Evolutionary conservation across 2,888 invertebrate species (phyloP), one percentile per base, ranked within the genome.

Genomic region (Sisyra terminalis): DNA sequence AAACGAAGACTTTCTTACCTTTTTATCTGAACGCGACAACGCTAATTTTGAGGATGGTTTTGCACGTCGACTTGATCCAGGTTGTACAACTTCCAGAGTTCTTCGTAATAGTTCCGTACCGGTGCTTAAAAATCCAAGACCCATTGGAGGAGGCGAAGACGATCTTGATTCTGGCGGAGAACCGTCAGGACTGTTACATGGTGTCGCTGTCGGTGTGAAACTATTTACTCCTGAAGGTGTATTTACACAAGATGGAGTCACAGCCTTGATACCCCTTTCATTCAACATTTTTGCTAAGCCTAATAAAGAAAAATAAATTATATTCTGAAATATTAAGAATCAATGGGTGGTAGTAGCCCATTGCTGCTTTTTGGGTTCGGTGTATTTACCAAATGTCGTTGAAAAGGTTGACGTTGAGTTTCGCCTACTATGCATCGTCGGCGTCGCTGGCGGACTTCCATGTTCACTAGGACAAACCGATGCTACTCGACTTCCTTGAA

Each of bases 181-280:
- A 32, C 74, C 73, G 51, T 79, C 76, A 2, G 88, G 88, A 55
- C 85, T 86, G 60, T 89, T 89, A 55, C 84, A 83, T 2, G 89
- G 89, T 5, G 89, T 89, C 6, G 86, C 86, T 1, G 88, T 88
- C 3, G 87, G 84, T 6, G 83, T 73, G 59, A 71, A 86, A 55
- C 69, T 75, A 48, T 71, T 70, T 2, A 67, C 65, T 18, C 73
- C 75, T 35, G 69, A 71, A 6, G 81, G 78, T 3, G 78, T 73
- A 49, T 73, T 69, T 1, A 74, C 59, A 34, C 73, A 72, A 36
- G 77, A 76, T 4, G 78, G 76, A n/a, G 79, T 78, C 1, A 72
- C 75, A 10, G 78, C 79, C 59, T 76, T 75, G 45, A 80, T 78
- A 36, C 84, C 84, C 48, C 85, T 67, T 62, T 83, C 77, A 55